These are phyloP conservation scores for Nesoenas mayeri DNA, from an alignment of 2,113 vertebrate species.

Conservation along the genomic window DNA sequence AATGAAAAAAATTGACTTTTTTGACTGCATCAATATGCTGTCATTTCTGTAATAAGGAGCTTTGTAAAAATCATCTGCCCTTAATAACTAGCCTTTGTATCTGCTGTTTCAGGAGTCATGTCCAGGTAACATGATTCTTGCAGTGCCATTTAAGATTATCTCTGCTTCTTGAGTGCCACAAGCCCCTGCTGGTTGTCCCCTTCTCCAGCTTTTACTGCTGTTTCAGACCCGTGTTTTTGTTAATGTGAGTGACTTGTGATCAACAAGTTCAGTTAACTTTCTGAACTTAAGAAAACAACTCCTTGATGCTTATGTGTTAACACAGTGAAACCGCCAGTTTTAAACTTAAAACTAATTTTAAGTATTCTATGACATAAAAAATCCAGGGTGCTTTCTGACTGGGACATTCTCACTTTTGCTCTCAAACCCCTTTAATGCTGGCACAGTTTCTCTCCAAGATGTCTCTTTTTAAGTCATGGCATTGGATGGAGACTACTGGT, in stretches of 20 bases:
- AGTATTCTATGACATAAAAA: not conserved
- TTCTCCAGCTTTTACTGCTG: not conserved
- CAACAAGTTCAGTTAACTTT: not conserved
- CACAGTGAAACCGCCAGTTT: not conserved
- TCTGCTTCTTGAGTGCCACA: not conserved
- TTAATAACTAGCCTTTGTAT: not conserved
- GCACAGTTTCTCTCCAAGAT: not conserved
- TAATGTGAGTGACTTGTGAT: not conserved
- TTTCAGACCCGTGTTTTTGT: not conserved
- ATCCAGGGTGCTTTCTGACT: not conserved
- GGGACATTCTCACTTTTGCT: not conserved
- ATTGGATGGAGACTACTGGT: not conserved
- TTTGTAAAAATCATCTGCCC: not conserved
- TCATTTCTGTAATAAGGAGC: not conserved
- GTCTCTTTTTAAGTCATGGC: not conserved
- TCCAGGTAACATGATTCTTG: not conserved
- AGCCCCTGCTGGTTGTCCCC: not conserved
- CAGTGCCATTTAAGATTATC: fast-evolving
- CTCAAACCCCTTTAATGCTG: not conserved
- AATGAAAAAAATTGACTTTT: not conserved
- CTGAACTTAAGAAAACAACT: not conserved
- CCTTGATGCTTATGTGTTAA: not conserved
- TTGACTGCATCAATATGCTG: not conserved
- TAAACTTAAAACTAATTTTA: not conserved
- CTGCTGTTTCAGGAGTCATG: not conserved